Evolutionary conservation across 2,797 vertebrate species (phyloP).

Genomic region (Basileuterus tristriatus): DNA sequence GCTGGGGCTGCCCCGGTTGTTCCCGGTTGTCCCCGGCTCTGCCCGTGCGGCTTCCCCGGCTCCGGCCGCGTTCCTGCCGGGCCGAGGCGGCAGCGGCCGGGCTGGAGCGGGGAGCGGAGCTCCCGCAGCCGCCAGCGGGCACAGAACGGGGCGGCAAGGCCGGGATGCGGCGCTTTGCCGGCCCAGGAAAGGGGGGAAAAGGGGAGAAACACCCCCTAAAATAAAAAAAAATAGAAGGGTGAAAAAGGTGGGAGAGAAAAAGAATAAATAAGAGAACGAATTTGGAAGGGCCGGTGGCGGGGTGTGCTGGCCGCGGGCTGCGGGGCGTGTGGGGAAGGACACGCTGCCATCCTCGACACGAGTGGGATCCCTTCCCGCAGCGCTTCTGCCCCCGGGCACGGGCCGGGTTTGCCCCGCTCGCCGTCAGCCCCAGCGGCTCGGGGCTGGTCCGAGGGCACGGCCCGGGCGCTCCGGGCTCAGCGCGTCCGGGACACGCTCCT

Average conservation of each 20-base stretch:
- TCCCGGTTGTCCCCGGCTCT: neutral
- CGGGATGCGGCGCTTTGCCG: neutral
- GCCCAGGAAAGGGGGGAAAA: rapidly evolving
- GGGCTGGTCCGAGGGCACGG: neutral
- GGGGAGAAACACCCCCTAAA: rapidly evolving
- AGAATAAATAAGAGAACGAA: neutral
- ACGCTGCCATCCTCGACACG: neutral
- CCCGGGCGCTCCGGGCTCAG: neutral
- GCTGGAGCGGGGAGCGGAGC: neutral
- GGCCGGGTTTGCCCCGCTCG: neutral
- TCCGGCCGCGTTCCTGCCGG: neutral
- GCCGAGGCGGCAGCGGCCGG: neutral
- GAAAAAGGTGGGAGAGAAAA: rapidly evolving
- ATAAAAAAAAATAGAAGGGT: too few relatives aligned
- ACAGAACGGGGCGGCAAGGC: neutral
- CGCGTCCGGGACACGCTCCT: neutral
- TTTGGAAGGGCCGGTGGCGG: neutral
- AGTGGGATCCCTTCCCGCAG: neutral
- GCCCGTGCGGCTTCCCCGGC: neutral
- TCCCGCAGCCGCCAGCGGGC: neutral
- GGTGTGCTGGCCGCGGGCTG: neutral
- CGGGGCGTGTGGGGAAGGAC: neutral
- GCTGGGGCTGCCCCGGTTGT: neutral
- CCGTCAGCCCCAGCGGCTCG: rapidly evolving
- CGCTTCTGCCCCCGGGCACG: neutral